A percentile compares a stretch with the other conserved stretches of the same genome.
Evolutionary conservation across 2,797 vertebrate species (phyloP).

Genomic region (Fundulus diaphanus): DNA sequence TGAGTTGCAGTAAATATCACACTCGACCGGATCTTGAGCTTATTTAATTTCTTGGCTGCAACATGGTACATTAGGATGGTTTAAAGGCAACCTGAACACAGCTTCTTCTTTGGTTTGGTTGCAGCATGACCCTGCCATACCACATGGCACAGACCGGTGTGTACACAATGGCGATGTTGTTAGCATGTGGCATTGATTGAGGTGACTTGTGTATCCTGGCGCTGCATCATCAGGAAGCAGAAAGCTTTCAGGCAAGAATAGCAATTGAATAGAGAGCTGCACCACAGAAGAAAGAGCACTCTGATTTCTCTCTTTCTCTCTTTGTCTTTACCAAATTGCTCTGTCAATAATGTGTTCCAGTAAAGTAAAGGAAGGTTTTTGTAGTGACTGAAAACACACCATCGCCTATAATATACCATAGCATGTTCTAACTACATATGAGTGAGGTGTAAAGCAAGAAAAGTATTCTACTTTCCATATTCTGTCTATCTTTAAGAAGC

Average conservation of each 20-base stretch:
- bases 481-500: background rate
- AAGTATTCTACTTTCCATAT: background rate
- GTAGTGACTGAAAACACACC: conserved; percentile 21
- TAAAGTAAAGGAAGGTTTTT: conserved; percentile 34
- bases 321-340: conserved; percentile 33
- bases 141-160: conserved; percentile 27
- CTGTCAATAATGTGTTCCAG: conserved; percentile 56
- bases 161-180: conserved; percentile 30
- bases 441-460: conserved; percentile 9
- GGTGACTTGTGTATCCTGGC: conserved; percentile 51
- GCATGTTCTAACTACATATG: conserved; percentile 13
- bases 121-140: conserved; percentile 27
- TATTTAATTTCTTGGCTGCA: conserved; percentile 27
- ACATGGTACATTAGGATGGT: conserved; percentile 35
- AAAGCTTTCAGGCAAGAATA: conserved; percentile 64
- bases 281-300: conserved; percentile 24
- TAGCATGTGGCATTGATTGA: conserved; percentile 69
- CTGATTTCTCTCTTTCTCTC: conserved; percentile 25
- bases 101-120: conserved; percentile 33
- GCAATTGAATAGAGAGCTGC: conserved; percentile 65
- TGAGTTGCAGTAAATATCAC: conserved; percentile 36
- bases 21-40: conserved; percentile 38
- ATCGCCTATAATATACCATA: conserved; percentile 2
- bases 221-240: conserved; percentile 69
- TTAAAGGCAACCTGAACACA: conserved; percentile 29